Base-by-base conservation (phyloP, 2,797 vertebrate genomes). In the Paedocypris micromegethes region DNA sequence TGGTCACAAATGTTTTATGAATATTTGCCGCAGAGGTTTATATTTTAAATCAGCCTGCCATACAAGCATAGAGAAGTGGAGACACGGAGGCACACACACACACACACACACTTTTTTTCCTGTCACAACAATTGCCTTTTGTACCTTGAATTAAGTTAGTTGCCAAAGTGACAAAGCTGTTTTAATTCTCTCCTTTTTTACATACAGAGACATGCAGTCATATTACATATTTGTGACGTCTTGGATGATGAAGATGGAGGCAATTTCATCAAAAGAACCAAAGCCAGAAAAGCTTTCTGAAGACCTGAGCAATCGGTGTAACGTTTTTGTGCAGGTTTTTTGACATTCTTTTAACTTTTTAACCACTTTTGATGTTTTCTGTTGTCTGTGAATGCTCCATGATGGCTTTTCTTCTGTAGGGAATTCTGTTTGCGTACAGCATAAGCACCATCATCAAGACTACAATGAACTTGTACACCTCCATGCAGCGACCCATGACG, bases 201-300 rank as follows among this genome's bases (percentile, higher is more conserved):
- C 46, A 54, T 77, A 51, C 80, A 99, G 97, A 91, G 96, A 99
- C 77, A 92, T 97, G 59, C 97, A 99, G 81, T 96, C 96, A 2
- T 99, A 98, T 62, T 98, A 99, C 23, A 92, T 99, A 77, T 96
- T 98, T 85, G 94, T 98, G 75, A 95, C 93, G 48, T 96, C 97
- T 0, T 99, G 97, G 97, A 98, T 99, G 95, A 97, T 96, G 92
- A 99, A 98, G 88, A 96, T 99, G 93, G 97, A 99, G 81, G 93
- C 96, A 42, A 89, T 98, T 75, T 83, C 96, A 74, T 94, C 92
- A 51, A 98, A 93, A 80, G 96, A 94, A 61, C 93, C 95, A 54
- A 91, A 86, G 68, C 64, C 80, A 46, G 92, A 94, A 38, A 98
- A 91, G 77, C 85, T 97, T 83, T 87, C 91, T 41, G 95, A 98